Base-by-base conservation (phyloP, 37 sponge, comb jelly and placozoan species). In the Diacarnus erythraeanus region DNA sequence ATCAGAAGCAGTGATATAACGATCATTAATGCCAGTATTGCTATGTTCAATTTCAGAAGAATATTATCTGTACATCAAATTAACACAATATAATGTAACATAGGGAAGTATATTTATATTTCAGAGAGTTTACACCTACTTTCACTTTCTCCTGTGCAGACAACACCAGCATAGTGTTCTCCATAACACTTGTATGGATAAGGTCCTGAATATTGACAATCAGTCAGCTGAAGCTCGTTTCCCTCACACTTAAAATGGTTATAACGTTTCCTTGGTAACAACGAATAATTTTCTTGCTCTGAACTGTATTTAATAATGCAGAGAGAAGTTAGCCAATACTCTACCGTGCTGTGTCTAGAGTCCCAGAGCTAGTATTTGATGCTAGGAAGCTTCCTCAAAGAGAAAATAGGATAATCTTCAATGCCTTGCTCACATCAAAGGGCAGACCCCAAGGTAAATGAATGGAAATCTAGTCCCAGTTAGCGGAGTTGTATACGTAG, bases 171-270 rank as follows among this genome's bases (percentile, higher is more conserved):
- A 63, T 64, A 82, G 34, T 56, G 34, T 5, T 33, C 41, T 40
- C 71, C 64, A 29, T 44, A 29, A 44, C 82, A 82, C 65, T 43
- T 63, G 37, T 34, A 34, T 34, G 82, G 54, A 29, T 73, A 72
- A 63, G 74, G 73, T 0, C 74, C 72, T 22, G 0, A 3, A 42
- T 33, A 15, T 36, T 17, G 12, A 34, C 82, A 82, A 25, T 61
- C 65, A 5, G 43, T 6, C 38, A 82, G 56, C 17, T 61, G 33
- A 26, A 5, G 6, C 74, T 82, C 82, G 3, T 35, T 29, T 1
- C 82, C 82, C 41, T 15, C 36, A 43, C 82, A 82, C 1, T 42
- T 34, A 39, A 74, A 72, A 64, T 82, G 33, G 47, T 63, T 47
- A 27, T 72, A 64, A 12, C 74, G 58, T 54, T 74, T 60, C 54